Evolutionary conservation across 1,140 invertebrate species (phyloP).

Genomic region (Riptortus pedestris): DNA sequence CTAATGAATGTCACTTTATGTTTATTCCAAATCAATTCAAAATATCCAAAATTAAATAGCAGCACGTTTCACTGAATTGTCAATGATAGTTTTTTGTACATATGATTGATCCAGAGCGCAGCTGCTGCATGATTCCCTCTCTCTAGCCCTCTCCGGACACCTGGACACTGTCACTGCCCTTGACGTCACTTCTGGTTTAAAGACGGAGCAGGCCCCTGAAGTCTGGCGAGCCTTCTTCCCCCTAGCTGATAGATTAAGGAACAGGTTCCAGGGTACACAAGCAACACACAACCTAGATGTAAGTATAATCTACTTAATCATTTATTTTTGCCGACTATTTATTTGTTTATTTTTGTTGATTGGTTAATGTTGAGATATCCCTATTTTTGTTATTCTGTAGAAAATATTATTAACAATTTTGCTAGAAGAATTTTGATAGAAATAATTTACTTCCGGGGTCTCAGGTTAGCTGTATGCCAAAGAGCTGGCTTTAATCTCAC

Average conservation of each 20-base stretch:
- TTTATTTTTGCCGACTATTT: too few relatives aligned
- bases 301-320: neutral
- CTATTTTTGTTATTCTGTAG: neutral
- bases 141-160: conserved; percentile 64
- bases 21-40: too few relatives aligned
- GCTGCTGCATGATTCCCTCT: conserved; percentile 65
- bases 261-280: conserved; percentile 50
- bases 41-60: too few relatives aligned
- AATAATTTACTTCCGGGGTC: too few relatives aligned
- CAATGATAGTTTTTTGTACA: too few relatives aligned
- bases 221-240: conserved; percentile 46
- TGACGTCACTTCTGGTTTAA: conserved; percentile 53
- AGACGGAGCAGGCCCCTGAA: conserved; percentile 54
- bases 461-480: too few relatives aligned
- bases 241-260: conserved; percentile 61
- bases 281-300: conserved; percentile 30
- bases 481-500: too few relatives aligned
- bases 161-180: conserved; percentile 56
- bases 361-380: neutral
- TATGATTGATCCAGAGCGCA: conserved; percentile 45
- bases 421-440: too few relatives aligned
- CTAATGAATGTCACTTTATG: too few relatives aligned
- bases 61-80: too few relatives aligned
- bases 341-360: conserved; percentile 4
- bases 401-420: too few relatives aligned